A percentile compares a stretch with the other conserved stretches of the same genome.
Evolutionary conservation across 2,797 vertebrate species (phyloP).

Genomic region (Glyptemys insculpta): DNA sequence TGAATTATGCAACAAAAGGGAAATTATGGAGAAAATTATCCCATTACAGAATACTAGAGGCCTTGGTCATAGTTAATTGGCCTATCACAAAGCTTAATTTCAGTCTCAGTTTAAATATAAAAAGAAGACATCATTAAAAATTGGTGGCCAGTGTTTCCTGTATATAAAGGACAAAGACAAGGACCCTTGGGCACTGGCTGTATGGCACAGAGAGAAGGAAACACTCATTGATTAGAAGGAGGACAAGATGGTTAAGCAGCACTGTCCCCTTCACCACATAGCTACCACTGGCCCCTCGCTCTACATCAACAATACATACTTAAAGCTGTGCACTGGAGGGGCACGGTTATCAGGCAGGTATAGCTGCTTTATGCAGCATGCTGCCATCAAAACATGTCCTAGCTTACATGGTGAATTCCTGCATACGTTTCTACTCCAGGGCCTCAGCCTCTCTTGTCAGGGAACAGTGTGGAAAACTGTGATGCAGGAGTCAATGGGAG

Average conservation of each 20-base stretch:
- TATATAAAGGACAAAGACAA: rapidly evolving
- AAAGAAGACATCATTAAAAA: background rate
- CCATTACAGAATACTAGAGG: background rate
- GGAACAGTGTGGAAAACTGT: background rate
- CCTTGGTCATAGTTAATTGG: background rate
- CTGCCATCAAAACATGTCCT: conserved; percentile 42
- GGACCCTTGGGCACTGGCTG: background rate
- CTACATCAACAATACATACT: background rate
- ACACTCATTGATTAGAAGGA: rapidly evolving
- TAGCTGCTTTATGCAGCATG: background rate
- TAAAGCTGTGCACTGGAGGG: background rate
- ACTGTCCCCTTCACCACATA: rapidly evolving
- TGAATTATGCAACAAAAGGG: background rate
- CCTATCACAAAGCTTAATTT: background rate
- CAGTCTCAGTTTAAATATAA: background rate
- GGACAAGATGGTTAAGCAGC: rapidly evolving
- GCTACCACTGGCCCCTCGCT: background rate
- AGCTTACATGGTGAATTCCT: conserved; percentile 25
- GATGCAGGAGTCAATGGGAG: background rate
- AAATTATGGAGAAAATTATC: background rate
- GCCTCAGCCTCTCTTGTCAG: background rate
- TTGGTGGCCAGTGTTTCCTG: background rate
- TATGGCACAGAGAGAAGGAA: background rate
- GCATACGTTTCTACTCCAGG: background rate
- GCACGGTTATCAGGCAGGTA: background rate